Evolutionary conservation across 2,888 invertebrate species (phyloP), one percentile per base, ranked within the genome.

Genomic region (Phania funesta): DNA sequence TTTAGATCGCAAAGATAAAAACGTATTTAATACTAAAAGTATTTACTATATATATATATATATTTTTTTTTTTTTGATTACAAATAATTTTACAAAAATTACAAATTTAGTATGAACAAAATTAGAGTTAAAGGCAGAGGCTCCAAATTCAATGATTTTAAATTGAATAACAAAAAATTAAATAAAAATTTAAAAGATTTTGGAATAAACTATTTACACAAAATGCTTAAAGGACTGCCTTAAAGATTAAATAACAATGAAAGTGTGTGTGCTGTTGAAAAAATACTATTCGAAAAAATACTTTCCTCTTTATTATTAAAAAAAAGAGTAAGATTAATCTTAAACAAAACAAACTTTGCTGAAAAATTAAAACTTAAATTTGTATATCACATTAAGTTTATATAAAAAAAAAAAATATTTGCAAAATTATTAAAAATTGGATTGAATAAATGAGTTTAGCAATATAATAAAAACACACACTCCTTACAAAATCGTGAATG

Each of bases 201-300:
- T 18, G n/a, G 3, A 58, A 11, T 2, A 41, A 58, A 77, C 65
- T 58, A 64, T 71, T 44, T 60, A 29, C 7, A 50, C 24, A 50
- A 65, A 24, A 18, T 65, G 50, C 65, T 78, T 71, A 65, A 71
- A 58, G 41, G 71, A 71, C 78, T 78, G 78, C 13, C 58, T 78
- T 71, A 71, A 65, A 48, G n/a, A 78, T 78, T 78, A 78, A 56
- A 71, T 78, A 71, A 78, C 78, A 71, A 70, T 35, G 20, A 46
- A 73, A 67, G 41, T 29, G 32, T 58, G 78, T 65, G 77, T 56
- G 32, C 32, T 26, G 26, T 75, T 38, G 54, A 22, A 18, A 20
- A 16, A 60, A 60, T 60, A 22, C 9, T 29, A 20, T n/a, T 35
- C 13, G 11, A 29, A 6, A 38, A 26, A 48, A 35, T 20, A 60